These are phyloP conservation scores for Allobates femoralis DNA, from an alignment of 2,797 vertebrate species.

Conservation along the genomic window DNA sequence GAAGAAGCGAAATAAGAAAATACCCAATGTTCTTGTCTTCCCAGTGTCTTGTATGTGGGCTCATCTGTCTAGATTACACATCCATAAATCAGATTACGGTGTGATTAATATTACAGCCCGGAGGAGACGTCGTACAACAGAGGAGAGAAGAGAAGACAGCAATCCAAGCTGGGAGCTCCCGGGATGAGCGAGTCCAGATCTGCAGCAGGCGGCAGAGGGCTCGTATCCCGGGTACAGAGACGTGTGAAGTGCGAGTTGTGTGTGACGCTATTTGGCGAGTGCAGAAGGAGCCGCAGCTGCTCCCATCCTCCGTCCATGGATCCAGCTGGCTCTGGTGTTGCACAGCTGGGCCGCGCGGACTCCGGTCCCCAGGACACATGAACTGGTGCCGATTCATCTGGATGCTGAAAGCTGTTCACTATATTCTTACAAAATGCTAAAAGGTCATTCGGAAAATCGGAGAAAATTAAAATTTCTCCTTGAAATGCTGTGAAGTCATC, in stretches of 20 bases:
- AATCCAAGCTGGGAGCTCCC: conserved; percentile 5
- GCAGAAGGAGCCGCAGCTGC: conserved; percentile 49
- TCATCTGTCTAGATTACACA: conserved; percentile 6
- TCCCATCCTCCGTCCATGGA: not conserved
- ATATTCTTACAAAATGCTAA: conserved; percentile 20
- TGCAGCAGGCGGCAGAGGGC: not conserved
- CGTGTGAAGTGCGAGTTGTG: conserved; percentile 5
- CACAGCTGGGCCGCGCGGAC: conserved; percentile 38
- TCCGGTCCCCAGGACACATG: conserved; percentile 43
- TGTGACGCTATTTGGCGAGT: not conserved
- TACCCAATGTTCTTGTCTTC: not conserved
- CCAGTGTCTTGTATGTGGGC: not conserved
- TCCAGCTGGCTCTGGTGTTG: conserved; percentile 40
- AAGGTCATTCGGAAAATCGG: conserved; percentile 35
- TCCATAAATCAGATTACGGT: conserved; percentile 17
- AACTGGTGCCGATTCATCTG: conserved; percentile 52
- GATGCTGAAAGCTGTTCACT: conserved; percentile 31
- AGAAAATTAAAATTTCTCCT: not conserved
- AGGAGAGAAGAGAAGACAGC: not conserved
- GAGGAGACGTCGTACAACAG: conserved; percentile 1
- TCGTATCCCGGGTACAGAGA: not conserved
- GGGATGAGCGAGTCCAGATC: not conserved
- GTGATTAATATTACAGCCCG: conserved; percentile 10
- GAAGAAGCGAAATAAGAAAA: not conserved
- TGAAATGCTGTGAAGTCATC: not conserved